These are phyloP conservation scores for Eleginops maclovinus DNA, from an alignment of 2,113 vertebrate genomes.

Conservation along the genomic window DNA sequence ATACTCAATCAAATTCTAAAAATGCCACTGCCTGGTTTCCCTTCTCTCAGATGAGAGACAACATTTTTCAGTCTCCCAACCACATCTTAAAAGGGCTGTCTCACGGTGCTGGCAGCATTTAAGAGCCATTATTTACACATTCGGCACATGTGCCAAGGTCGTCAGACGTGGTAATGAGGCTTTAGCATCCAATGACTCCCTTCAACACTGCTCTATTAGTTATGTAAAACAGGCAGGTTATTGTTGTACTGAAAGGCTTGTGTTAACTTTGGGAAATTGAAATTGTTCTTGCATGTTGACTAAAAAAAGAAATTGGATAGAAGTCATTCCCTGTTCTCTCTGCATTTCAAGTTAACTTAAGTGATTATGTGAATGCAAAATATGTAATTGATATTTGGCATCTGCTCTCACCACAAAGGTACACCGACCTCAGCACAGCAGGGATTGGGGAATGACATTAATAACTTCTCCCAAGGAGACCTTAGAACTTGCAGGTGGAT, in stretches of 20 bases:
- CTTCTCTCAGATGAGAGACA: constrained; percentile 31
- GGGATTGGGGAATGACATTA: constrained; percentile 1
- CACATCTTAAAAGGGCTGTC: constrained; percentile 48
- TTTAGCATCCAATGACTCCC: constrained; percentile 70
- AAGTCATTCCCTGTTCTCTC: not conserved
- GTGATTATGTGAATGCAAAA: not conserved
- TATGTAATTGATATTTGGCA: constrained; percentile 10
- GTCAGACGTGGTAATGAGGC: constrained; percentile 75
- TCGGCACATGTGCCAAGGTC: constrained; percentile 78
- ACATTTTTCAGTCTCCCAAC: constrained; percentile 46
- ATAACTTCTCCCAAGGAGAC: not conserved
- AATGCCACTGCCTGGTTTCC: not conserved
- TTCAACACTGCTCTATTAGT: constrained; percentile 70
- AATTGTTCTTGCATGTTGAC: constrained; percentile 40
- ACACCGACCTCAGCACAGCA: not conserved
- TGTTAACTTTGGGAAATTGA: constrained; percentile 72
- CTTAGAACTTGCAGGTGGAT: not conserved
- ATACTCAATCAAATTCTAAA: not conserved
- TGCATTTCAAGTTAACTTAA: not conserved
- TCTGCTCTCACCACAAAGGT: not conserved
- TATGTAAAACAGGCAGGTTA: constrained; percentile 74
- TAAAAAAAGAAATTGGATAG: constrained; percentile 3
- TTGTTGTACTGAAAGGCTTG: constrained; percentile 57
- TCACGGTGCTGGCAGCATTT: constrained; percentile 43
- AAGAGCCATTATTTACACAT: constrained; percentile 67